These are phyloP conservation scores for Poliocrania exsul DNA, from an alignment of 2,797 vertebrate genomes.

Conservation along the genomic window DNA sequence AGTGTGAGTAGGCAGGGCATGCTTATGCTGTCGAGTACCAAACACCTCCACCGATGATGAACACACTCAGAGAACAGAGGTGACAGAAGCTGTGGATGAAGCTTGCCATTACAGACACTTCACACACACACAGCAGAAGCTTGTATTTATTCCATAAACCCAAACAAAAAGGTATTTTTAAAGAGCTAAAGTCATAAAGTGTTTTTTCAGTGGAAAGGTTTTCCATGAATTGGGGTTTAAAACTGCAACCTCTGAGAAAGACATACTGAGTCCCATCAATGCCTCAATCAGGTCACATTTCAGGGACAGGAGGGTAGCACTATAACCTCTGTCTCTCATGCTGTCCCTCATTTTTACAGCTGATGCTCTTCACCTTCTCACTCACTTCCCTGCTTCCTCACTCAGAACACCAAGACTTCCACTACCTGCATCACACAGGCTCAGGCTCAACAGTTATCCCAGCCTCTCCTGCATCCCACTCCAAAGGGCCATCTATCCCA, in stretches of 20 bases:
- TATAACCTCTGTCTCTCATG: not conserved
- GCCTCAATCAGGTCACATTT: not conserved
- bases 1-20: not conserved
- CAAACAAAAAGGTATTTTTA: not conserved
- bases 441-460: not conserved
- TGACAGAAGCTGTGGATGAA: not conserved
- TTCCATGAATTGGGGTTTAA: not conserved
- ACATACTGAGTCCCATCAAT: not conserved
- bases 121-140: not conserved
- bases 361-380: not conserved
- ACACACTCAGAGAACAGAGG: rapidly evolving
- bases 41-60: not conserved
- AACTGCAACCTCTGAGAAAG: not conserved
- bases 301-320: not conserved
- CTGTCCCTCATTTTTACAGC: not conserved
- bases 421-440: not conserved
- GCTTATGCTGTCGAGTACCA: not conserved
- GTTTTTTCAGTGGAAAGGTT: not conserved
- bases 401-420: not conserved
- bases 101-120: not conserved
- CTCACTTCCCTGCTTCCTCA: not conserved
- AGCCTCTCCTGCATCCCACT: not conserved
- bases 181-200: not conserved
- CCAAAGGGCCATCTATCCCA: not conserved
- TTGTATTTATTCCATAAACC: not conserved